Conservation (phyloP, 2,888 invertebrate genomes). For the Pherbina coryleti region DNA sequence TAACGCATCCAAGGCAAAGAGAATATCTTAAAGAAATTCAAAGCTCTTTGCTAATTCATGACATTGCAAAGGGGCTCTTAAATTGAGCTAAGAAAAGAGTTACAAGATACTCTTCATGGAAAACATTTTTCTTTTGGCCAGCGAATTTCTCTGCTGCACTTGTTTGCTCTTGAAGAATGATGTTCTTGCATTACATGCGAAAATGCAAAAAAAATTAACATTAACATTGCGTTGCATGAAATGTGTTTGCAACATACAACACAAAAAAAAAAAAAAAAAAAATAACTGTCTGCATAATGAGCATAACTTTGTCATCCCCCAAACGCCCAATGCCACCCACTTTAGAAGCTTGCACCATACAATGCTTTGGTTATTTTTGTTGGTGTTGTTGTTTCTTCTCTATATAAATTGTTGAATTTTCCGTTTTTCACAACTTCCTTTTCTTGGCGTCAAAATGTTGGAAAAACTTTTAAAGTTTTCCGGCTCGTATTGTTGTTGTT, state of each 20-base stretch:
- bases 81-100: neutral
- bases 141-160: no score
- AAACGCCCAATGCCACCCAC: neutral
- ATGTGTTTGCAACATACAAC: no score
- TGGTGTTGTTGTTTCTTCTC: constrained; percentile 17
- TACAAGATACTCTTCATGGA: neutral
- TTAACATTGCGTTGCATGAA: no score
- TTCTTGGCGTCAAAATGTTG: constrained; percentile 28
- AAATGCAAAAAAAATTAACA: no score
- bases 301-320: neutral
- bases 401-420: constrained; percentile 14
- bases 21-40: no score
- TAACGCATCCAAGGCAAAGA: no score
- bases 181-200: no score
- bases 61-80: no score
- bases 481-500: constrained; percentile 22
- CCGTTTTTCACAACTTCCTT: constrained; percentile 14
- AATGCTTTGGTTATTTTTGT: neutral
- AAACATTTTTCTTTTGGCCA: neutral
- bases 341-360: neutral
- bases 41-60: no score
- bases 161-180: no score
- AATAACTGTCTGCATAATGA: neutral
- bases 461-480: constrained; percentile 26
- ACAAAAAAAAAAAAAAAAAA: neutral